Conservation (phyloP, 2,113 vertebrate genomes). For the Protobothrops mucrosquamatus region DNA sequence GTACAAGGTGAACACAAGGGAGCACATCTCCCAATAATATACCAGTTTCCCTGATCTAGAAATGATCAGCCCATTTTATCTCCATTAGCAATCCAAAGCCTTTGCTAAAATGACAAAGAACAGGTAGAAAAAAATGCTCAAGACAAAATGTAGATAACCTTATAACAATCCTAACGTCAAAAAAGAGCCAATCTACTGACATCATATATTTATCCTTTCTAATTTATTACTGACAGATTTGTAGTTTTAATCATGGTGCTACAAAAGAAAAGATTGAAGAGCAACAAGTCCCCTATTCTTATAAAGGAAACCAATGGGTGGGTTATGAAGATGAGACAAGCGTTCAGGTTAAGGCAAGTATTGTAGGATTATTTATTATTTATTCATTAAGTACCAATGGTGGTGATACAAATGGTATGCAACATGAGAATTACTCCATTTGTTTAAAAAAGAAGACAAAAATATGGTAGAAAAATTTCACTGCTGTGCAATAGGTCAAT, state of each 20-base stretch:
- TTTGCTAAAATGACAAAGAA: neutral
- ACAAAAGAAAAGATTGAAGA: conserved; percentile 40
- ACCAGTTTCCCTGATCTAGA: neutral
- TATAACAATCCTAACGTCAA: neutral
- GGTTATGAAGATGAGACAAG: conserved; percentile 75
- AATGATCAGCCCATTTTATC: neutral
- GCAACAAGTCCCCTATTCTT: conserved; percentile 68
- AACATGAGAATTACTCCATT: neutral
- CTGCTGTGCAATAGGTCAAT: neutral
- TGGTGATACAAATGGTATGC: neutral
- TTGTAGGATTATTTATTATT: neutral
- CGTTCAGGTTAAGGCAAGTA: conserved; percentile 66
- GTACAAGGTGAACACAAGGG: neutral
- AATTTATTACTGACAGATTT: neutral
- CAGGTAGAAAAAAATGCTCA: neutral
- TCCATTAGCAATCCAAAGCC: neutral
- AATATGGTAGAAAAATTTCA: neutral
- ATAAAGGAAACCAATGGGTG: conserved; percentile 67
- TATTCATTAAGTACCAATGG: neutral
- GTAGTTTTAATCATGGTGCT: neutral
- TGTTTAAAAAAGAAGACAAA: neutral
- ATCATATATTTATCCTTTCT: neutral
- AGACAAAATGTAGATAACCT: neutral
- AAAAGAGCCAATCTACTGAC: neutral
- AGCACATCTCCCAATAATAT: neutral